These are phyloP conservation scores for Choloepus didactylus DNA, from an alignment of 2,797 vertebrate species.

Conservation along the genomic window DNA sequence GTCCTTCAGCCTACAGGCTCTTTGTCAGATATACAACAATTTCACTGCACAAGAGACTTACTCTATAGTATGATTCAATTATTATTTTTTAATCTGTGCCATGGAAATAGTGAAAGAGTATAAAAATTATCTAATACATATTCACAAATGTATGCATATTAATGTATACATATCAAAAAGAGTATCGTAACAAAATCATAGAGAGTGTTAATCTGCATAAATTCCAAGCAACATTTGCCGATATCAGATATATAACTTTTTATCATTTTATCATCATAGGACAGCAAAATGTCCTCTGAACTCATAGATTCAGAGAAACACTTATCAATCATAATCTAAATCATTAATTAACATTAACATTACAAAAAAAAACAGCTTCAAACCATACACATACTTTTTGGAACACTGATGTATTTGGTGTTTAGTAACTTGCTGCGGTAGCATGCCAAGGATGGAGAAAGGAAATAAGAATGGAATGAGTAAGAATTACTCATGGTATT, in stretches of 20 bases:
- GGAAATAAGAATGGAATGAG: background rate
- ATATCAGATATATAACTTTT: background rate
- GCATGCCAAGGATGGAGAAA: background rate
- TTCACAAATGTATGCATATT: background rate
- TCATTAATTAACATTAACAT: background rate
- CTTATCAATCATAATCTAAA: background rate
- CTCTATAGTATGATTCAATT: background rate
- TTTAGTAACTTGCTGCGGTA: background rate
- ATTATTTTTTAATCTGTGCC: too few relatives aligned
- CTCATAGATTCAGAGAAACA: background rate
- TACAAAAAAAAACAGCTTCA: background rate
- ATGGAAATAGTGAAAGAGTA: background rate
- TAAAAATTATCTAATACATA: background rate
- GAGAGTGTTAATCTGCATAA: background rate
- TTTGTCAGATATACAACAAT: background rate
- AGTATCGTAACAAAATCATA: background rate
- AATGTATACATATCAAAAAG: background rate
- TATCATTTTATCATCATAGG: background rate
- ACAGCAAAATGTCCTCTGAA: background rate
- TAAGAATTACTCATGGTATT: background rate
- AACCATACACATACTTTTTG: background rate
- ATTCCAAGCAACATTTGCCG: slow-evolving; percentile 2
- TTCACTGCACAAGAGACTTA: background rate
- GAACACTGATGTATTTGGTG: background rate
- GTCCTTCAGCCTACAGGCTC: background rate